phyloP scores from a whole-genome alignment of 2,797 vertebrate species.

The Rhinichthys osculus region DNA sequence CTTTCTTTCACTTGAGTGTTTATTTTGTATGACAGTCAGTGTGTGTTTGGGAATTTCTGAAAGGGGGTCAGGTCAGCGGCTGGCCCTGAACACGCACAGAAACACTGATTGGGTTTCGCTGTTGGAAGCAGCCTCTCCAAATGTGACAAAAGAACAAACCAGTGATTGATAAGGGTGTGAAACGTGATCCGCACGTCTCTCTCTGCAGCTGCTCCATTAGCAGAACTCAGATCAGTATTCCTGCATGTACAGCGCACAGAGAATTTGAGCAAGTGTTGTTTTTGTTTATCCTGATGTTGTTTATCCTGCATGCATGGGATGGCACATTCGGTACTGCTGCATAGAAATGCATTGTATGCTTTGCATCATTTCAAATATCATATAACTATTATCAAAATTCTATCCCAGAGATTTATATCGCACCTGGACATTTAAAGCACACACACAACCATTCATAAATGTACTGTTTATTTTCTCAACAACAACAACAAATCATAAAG shows the following conservation, averaged over 20 bases:
- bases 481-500: constrained; percentile 37
- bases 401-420: neutral
- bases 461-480: constrained; percentile 36
- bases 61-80: constrained; percentile 62
- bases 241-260: constrained; percentile 68
- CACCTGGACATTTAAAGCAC: neutral
- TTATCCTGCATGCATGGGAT: constrained; percentile 21
- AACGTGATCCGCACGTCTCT: constrained; percentile 71
- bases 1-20: constrained; percentile 1
- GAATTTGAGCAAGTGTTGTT: constrained; percentile 74
- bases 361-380: neutral
- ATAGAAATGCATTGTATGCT: neutral
- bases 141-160: constrained; percentile 76
- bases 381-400: neutral
- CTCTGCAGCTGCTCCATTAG: constrained; percentile 69
- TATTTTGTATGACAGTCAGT: constrained; percentile 46
- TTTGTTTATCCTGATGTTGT: constrained; percentile 74
- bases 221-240: constrained; percentile 70
- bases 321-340: neutral
- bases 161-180: constrained; percentile 80
- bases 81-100: constrained; percentile 70
- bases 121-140: constrained; percentile 71
- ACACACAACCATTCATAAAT: neutral
- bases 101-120: constrained; percentile 71
- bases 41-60: constrained; percentile 47